These are phyloP conservation scores for Pangasianodon gigas DNA, from an alignment of 2,113 vertebrate genomes.

Conservation along the genomic window DNA sequence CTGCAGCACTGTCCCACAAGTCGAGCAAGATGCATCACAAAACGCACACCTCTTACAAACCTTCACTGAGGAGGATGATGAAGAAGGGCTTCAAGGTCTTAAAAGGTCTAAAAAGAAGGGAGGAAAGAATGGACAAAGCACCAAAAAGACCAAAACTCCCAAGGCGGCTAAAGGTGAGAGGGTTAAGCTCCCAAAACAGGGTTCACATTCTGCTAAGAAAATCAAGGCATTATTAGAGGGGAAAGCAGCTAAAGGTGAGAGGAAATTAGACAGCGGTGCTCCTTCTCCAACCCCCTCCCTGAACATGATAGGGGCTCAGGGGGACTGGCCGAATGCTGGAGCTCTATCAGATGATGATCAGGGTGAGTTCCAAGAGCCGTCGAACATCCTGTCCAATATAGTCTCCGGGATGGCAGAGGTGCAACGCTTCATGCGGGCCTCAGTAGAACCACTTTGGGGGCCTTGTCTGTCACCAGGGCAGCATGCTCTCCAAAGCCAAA, in stretches of 20 bases:
- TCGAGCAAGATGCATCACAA: constrained; percentile 78
- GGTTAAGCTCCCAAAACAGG: constrained; percentile 86
- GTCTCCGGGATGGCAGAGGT: constrained; percentile 99
- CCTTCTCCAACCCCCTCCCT: constrained; percentile 65
- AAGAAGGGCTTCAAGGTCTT: constrained; percentile 76
- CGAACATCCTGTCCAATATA: constrained; percentile 98
- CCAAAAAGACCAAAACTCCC: constrained; percentile 85
- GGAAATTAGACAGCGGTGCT: constrained; percentile 64
- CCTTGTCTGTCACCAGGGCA: constrained; percentile 90
- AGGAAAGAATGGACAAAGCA: constrained; percentile 88
- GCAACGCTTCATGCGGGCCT: constrained; percentile 98
- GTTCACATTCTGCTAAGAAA: constrained; percentile 87
- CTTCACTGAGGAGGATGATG: constrained; percentile 86
- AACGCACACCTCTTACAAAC: constrained; percentile 89
- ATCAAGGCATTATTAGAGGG: constrained; percentile 84
- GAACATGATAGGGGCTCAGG: constrained; percentile 69
- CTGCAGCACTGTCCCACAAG: constrained; percentile 77
- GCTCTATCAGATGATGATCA: constrained; percentile 91
- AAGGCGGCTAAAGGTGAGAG: constrained; percentile 90
- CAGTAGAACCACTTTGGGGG: constrained; percentile 95
- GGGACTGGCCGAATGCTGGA: constrained; percentile 82
- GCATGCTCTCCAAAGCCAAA: constrained; percentile 97
- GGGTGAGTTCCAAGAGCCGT: constrained; percentile 96
- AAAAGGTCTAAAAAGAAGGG: constrained; percentile 87
- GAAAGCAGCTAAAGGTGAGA: constrained; percentile 81